Base-by-base conservation (phyloP, 2,888 invertebrate species). In the Vandiemenella viatica region DNA sequence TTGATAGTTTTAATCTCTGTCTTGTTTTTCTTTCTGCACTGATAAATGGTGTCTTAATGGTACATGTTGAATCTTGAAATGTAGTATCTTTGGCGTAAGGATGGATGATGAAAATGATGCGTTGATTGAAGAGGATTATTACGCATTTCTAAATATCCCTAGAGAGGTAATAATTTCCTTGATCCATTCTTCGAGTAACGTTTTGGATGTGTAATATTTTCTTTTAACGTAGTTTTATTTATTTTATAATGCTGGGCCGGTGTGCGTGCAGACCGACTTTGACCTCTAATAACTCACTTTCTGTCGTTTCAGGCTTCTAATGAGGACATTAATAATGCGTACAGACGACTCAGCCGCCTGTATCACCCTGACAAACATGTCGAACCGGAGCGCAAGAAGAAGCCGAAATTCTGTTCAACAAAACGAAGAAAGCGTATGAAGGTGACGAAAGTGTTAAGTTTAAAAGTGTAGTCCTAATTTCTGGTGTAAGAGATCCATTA, bases 281-380 rank as follows among this genome's bases (percentile, higher is more conserved):
- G n/a, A n/a, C n/a, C n/a, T n/a, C n/a, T n/a, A n/a, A n/a, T n/a
- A n/a, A n/a, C n/a, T n/a, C n/a, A n/a, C n/a, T n/a, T 23, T 51
- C 40, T 18, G 15, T 37, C 26, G 37, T 26, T 69, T 45, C 63
- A 98, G 97, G 97, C 97, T 6, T 75, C 86, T 37, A 70, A 72
- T 45, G 95, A 96, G 56, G 95, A 97, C 67, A 95, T 98, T 56
- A 90, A 80, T 61, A 83, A 83, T 70, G 88, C 96, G 2, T 98
- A 95, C 65, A 77, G 95, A 53, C 79, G 86, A 47, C 78, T 93
- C 49, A 95, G 95, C 58, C 79, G 84, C 55, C 79, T 92, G 59
- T 97, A 93, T 63, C 98, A 98, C 67, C 97, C 98, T 0, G 97
- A 98, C 63, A 95, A 96, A 67, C 96, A 98, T 68, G 71, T 77